Conservation (phyloP, 2,888 invertebrate species). For the Tinea pellionella region DNA sequence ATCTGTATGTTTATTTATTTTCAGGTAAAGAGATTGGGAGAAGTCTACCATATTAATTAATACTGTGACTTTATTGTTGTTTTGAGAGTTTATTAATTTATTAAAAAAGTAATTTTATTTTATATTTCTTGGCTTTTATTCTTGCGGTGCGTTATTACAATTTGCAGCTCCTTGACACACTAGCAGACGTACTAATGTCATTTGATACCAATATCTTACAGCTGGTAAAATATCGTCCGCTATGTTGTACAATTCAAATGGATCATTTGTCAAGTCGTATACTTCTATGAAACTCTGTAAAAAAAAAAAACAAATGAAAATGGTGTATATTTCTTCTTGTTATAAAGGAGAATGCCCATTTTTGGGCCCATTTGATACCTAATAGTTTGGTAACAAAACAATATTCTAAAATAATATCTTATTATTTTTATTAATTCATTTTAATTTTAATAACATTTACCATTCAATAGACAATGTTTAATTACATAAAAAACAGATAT, state of each 20-base stretch:
- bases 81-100: neutral
- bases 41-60: neutral
- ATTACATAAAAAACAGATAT: too few relatives aligned
- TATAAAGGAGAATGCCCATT: too few relatives aligned
- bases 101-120: neutral
- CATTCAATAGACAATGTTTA: too few relatives aligned
- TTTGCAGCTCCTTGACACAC: slow-evolving; percentile 47
- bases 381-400: too few relatives aligned
- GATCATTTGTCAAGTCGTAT: slow-evolving; percentile 79
- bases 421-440: too few relatives aligned
- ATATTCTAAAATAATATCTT: too few relatives aligned
- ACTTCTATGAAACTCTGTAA: slow-evolving; percentile 78
- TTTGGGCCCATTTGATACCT: too few relatives aligned
- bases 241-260: slow-evolving; percentile 78
- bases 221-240: slow-evolving; percentile 59
- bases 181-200: slow-evolving; percentile 59
- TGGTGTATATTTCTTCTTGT: too few relatives aligned
- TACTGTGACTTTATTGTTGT: neutral
- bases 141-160: slow-evolving; percentile 25
- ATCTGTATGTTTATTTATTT: neutral
- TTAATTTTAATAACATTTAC: too few relatives aligned
- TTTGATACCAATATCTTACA: slow-evolving; percentile 58
- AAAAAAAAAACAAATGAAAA: slow-evolving; percentile 14
- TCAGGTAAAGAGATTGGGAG: neutral
- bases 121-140: neutral